Evolutionary conservation across 2,797 vertebrate genomes (phyloP).

Genomic region (Ispidina lecontei): DNA sequence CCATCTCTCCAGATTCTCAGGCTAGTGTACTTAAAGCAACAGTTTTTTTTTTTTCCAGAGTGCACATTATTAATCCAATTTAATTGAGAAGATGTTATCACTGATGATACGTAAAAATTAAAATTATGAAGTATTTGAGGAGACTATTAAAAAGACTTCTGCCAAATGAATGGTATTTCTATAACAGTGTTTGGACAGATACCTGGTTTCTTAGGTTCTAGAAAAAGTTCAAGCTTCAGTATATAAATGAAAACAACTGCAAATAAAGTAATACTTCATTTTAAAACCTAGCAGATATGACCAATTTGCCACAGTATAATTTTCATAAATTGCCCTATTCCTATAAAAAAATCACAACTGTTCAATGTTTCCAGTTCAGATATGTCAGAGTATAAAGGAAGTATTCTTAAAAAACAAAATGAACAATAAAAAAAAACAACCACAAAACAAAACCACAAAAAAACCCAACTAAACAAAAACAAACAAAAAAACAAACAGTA

Average conservation of each 20-base stretch:
- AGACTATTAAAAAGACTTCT: neutral
- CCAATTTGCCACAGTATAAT: neutral
- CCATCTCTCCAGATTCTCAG: neutral
- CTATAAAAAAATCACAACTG: neutral
- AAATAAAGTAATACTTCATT: neutral
- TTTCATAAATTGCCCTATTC: neutral
- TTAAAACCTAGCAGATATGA: neutral
- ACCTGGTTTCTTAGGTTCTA: neutral
- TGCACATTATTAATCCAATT: neutral
- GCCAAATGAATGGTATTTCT: neutral
- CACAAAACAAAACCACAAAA: neutral
- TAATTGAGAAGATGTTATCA: neutral
- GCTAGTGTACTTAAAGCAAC: neutral
- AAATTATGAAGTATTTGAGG: neutral
- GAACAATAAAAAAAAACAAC: neutral
- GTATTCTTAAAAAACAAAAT: neutral
- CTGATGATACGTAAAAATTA: neutral
- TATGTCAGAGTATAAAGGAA: neutral
- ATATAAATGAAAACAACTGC: neutral
- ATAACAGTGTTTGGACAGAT: neutral
- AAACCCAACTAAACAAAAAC: neutral
- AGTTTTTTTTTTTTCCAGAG: neutral
- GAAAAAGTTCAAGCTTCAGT: neutral
- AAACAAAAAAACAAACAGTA: neutral
- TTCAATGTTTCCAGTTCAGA: neutral